Percentiles rank a stretch among this genome's conserved stretches.
Conservation (phyloP, 1,140 invertebrate genomes). For the Gryon sp. region DNA sequence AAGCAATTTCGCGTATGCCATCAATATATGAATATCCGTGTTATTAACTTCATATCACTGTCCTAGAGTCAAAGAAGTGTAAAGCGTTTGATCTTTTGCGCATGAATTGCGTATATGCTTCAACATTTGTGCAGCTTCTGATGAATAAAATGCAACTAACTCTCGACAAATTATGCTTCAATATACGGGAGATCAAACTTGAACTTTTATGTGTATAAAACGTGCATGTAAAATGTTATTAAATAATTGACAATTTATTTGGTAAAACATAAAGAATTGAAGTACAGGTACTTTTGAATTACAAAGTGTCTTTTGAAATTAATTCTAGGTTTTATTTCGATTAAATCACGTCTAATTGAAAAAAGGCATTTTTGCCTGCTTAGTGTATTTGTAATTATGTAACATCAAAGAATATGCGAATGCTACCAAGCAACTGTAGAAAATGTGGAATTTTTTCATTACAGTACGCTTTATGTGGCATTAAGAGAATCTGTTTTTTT, state of each 20-base stretch:
- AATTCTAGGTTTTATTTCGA: too few relatives aligned
- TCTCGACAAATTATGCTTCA: conserved; percentile 8
- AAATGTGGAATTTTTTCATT: conserved; percentile 15
- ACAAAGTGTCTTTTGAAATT: too few relatives aligned
- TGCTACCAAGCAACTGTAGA: background rate
- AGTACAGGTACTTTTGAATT: too few relatives aligned
- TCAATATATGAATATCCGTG: conserved; percentile 13
- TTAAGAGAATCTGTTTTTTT: conserved; percentile 5
- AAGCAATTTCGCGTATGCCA: too few relatives aligned
- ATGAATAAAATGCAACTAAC: background rate
- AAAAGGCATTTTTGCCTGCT: too few relatives aligned
- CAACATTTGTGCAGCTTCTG: conserved; percentile 2
- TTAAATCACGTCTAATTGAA: too few relatives aligned
- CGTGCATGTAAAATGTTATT: too few relatives aligned
- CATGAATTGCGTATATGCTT: conserved; percentile 5
- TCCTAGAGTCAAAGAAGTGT: conserved; percentile 16
- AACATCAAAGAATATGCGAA: conserved; percentile 2
- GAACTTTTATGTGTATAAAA: too few relatives aligned
- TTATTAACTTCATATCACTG: conserved; percentile 5
- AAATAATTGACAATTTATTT: too few relatives aligned
- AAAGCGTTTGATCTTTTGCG: conserved; percentile 33
- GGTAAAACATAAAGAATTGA: too few relatives aligned
- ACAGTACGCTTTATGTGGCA: background rate
- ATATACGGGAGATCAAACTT: background rate
- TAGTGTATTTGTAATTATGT: too few relatives aligned